These are phyloP conservation scores for Eustalomyia histrio DNA, from an alignment of 2,888 invertebrate species.

Conservation along the genomic window DNA sequence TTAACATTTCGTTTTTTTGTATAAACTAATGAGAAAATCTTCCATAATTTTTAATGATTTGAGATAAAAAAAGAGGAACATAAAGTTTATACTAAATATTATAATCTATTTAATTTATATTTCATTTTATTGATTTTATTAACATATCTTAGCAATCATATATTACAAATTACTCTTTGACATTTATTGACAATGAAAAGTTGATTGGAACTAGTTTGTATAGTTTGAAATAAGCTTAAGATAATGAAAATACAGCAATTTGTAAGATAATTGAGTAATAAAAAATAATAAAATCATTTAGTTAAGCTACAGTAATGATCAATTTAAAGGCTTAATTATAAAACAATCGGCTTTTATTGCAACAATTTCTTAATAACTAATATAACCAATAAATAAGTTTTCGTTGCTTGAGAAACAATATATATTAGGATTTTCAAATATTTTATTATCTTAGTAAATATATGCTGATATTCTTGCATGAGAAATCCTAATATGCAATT, in stretches of 20 bases:
- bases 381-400: too few species aligned
- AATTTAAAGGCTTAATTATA: not conserved
- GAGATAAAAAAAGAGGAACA: too few species aligned
- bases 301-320: not conserved
- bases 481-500: too few species aligned
- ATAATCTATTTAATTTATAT: not conserved
- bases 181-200: slow-evolving; percentile 59
- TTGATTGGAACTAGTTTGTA: slow-evolving; percentile 47
- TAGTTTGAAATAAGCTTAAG: slow-evolving; percentile 23
- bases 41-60: too few species aligned
- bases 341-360: not conserved
- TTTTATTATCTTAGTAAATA: too few species aligned
- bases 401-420: too few species aligned
- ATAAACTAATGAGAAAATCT: too few species aligned
- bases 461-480: too few species aligned
- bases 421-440: too few species aligned
- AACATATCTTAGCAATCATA: slow-evolving; percentile 44
- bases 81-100: not conserved
- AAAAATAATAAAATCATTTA: not conserved
- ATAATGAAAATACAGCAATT: slow-evolving; percentile 13
- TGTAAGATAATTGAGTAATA: not conserved
- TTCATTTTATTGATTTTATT: slow-evolving; percentile 38
- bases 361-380: too few species aligned
- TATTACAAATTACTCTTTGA: slow-evolving; percentile 60
- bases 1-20: too few species aligned